These are phyloP conservation scores for Folsomia manolachei DNA, from an alignment of 2,888 invertebrate species.

Conservation along the genomic window DNA sequence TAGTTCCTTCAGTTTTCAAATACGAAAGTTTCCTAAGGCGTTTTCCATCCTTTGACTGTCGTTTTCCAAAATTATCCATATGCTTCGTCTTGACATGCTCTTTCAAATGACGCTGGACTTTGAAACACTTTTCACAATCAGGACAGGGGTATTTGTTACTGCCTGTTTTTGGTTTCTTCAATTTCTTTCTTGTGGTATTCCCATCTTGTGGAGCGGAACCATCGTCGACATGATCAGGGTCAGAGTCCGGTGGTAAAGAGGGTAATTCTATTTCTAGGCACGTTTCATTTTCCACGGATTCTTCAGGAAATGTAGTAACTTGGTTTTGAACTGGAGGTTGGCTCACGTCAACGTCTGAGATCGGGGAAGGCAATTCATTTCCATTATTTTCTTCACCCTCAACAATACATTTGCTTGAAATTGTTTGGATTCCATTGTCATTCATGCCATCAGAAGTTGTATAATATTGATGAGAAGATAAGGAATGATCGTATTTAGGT, in stretches of 20 bases:
- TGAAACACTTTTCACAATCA: conserved; percentile 25
- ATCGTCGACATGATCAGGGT: not conserved
- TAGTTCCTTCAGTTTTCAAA: not conserved
- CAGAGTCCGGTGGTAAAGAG: not conserved
- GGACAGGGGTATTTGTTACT: conserved; percentile 29
- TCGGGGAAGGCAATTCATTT: too few relatives aligned
- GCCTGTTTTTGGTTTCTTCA: conserved; percentile 6
- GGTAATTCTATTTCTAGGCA: not conserved
- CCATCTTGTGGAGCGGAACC: not conserved
- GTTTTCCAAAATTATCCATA: conserved; percentile 11
- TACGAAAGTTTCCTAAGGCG: conserved; percentile 28
- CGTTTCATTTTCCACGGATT: not conserved
- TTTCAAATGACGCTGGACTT: conserved; percentile 30
- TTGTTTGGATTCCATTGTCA: not conserved
- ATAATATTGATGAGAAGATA: not conserved
- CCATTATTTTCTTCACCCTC: too few relatives aligned
- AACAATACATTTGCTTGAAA: not conserved
- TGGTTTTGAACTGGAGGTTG: too few relatives aligned
- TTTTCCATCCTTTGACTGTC: conserved; percentile 33
- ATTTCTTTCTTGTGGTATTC: conserved; percentile 1
- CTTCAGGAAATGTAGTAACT: too few relatives aligned
- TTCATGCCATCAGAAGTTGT: not conserved
- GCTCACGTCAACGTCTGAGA: too few relatives aligned
- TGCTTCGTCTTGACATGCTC: conserved; percentile 31
- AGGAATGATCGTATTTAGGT: not conserved